Percentiles rank a stretch among this genome's conserved stretches.
Evolutionary conservation across 2,888 invertebrate genomes (phyloP).

Genomic region (Seira musarum): DNA sequence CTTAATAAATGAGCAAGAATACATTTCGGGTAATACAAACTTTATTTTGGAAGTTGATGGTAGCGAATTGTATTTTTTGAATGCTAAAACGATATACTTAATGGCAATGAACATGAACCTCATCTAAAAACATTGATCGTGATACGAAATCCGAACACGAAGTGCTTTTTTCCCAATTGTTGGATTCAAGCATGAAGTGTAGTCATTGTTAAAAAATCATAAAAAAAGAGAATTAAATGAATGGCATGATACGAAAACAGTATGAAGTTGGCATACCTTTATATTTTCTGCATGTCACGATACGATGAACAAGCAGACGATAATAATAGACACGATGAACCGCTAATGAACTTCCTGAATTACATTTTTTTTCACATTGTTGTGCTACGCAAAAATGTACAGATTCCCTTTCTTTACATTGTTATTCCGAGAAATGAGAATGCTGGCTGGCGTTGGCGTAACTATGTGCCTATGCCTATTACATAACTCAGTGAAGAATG

Average conservation of each 20-base stretch:
- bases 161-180: neutral
- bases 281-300: slow-evolving; percentile 38
- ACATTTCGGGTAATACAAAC: too few relatives aligned
- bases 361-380: slow-evolving; percentile 43
- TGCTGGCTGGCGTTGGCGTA: neutral
- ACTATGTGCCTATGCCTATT: neutral
- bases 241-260: neutral
- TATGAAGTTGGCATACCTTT: slow-evolving; percentile 6
- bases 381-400: slow-evolving; percentile 19
- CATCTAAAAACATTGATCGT: too few relatives aligned
- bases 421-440: neutral
- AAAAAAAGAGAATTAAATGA: slow-evolving; percentile 1
- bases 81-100: too few relatives aligned
- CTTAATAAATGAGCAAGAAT: too few relatives aligned
- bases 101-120: too few relatives aligned
- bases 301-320: slow-evolving; percentile 56
- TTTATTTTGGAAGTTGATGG: too few relatives aligned
- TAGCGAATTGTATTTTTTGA: too few relatives aligned
- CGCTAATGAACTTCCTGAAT: slow-evolving; percentile 68
- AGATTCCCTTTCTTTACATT: neutral
- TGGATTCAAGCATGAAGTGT: slow-evolving; percentile 6
- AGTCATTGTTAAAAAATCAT: neutral
- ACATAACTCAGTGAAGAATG: neutral
- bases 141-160: neutral
- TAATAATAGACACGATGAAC: slow-evolving; percentile 61